phyloP scores from a whole-genome alignment of 1,140 invertebrate genomes.

The Globodera rostochiensis region DNA sequence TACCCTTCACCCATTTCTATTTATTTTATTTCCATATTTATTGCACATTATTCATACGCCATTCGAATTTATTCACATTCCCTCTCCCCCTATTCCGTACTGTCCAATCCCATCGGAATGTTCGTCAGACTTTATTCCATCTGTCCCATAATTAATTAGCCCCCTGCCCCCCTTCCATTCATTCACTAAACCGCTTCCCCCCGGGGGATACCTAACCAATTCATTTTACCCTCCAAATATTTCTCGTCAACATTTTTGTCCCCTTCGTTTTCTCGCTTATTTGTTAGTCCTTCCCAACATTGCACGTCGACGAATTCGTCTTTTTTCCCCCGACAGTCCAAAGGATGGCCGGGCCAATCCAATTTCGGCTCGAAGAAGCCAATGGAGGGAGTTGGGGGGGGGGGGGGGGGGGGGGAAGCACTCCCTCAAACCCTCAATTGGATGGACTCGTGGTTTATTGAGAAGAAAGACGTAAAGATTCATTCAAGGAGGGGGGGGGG shows the following conservation, averaged over 20 bases:
- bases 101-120: not conserved
- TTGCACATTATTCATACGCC: not conserved
- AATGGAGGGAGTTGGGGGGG: not conserved
- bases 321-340: not conserved
- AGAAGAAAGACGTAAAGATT: too few relatives aligned
- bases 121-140: not conserved
- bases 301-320: not conserved
- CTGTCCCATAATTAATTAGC: not conserved
- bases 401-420: not conserved
- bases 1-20: not conserved
- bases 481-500: too few relatives aligned
- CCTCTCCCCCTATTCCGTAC: not conserved
- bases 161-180: too few relatives aligned
- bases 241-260: not conserved
- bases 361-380: not conserved
- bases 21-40: not conserved
- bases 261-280: not conserved
- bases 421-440: not conserved
- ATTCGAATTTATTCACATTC: not conserved
- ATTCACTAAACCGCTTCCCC: not conserved
- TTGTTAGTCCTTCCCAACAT: not conserved
- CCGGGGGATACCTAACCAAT: not conserved
- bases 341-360: not conserved
- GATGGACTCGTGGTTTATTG: too few relatives aligned
- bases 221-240: not conserved